phyloP scores from a whole-genome alignment of 2,113 vertebrate species.

The Gymnobelideus leadbeateri region DNA sequence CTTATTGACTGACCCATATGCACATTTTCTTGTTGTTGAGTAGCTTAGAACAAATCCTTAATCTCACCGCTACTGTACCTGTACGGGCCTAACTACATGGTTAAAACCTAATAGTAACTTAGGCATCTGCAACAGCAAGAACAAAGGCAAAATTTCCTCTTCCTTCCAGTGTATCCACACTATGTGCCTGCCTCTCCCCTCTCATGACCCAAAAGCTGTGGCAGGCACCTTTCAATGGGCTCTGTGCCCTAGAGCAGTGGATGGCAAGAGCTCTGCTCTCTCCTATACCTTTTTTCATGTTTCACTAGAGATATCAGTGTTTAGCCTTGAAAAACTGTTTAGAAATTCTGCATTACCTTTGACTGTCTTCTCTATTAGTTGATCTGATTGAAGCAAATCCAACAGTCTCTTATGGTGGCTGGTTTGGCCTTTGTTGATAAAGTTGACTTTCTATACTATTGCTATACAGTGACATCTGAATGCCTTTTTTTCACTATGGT shows the following conservation, averaged over 20 bases:
- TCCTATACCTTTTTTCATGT: not conserved
- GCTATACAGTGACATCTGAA: not conserved
- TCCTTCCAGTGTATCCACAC: not conserved
- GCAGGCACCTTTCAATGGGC: not conserved
- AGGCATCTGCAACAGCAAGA: not conserved
- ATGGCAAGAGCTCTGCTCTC: not conserved
- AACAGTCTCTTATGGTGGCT: not conserved
- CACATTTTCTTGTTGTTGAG: not conserved
- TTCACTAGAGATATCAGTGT: not conserved
- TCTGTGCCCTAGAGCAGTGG: not conserved
- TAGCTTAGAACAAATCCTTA: not conserved
- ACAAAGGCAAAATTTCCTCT: not conserved
- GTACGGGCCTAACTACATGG: not conserved
- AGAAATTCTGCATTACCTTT: not conserved
- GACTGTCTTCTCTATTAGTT: not conserved
- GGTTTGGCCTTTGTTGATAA: not conserved
- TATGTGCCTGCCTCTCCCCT: not conserved
- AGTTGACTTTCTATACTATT: not conserved
- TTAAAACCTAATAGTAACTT: not conserved
- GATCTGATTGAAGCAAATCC: not conserved
- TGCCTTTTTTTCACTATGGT: not conserved
- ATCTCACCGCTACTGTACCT: not conserved
- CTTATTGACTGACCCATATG: not conserved
- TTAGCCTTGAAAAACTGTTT: not conserved
- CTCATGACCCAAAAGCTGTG: not conserved